Percentiles rank a stretch among this genome's conserved stretches.
These are phyloP conservation scores for Cryptoprocta ferox DNA, from an alignment of 2,797 vertebrate species.

Conservation along the genomic window DNA sequence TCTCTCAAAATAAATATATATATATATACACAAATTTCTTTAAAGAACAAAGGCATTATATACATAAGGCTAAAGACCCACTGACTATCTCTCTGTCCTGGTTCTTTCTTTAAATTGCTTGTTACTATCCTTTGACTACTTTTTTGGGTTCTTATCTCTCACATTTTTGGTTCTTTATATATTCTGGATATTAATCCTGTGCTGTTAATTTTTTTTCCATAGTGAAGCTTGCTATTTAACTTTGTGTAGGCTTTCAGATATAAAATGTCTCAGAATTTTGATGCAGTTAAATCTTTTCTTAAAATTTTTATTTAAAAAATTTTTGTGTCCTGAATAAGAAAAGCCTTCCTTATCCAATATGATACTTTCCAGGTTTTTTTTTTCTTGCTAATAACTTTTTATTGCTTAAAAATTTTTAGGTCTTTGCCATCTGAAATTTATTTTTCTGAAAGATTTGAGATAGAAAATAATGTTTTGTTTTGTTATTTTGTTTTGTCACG, in stretches of 20 bases:
- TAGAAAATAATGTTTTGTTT: not conserved
- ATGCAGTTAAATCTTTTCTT: not conserved
- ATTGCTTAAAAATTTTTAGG: conserved; percentile 12
- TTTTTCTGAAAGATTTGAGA: conserved; percentile 32
- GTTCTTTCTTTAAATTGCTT: not conserved
- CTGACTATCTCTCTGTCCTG: not conserved
- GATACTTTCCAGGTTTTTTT: not conserved
- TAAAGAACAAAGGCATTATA: not conserved
- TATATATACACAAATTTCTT: not conserved
- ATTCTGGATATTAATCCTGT: not conserved
- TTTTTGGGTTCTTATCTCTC: not conserved
- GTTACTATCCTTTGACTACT: not conserved
- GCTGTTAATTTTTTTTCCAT: not conserved
- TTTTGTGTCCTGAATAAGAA: not conserved
- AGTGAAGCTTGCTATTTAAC: not conserved
- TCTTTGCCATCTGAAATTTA: conserved; percentile 9
- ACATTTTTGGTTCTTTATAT: not conserved
- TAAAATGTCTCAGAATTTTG: conserved; percentile 12
- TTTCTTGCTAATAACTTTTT: not conserved
- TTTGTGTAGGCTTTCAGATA: not conserved
- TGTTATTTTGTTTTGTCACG: not conserved
- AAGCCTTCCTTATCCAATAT: not conserved
- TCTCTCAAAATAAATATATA: too few relatives aligned
- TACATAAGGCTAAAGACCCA: not conserved
- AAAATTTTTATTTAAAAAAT: conserved; percentile 11